phyloP scores from a whole-genome alignment of 2,888 invertebrate species.

The Scaptomyza tumidula region DNA sequence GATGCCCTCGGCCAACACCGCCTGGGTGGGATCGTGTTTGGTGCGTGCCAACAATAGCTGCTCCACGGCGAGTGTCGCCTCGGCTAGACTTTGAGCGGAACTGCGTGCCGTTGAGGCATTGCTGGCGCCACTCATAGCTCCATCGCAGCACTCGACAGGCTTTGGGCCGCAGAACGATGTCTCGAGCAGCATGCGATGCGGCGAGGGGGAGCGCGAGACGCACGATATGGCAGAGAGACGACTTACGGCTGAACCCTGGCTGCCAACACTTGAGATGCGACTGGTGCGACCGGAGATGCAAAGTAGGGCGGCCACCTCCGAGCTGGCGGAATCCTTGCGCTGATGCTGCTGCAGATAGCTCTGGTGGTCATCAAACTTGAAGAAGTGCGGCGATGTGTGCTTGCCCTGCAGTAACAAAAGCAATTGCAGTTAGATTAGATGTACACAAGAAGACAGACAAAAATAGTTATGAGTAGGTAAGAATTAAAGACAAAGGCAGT shows the following conservation, averaged over 20 bases:
- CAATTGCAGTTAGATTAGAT: neutral
- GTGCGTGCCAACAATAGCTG: constrained; percentile 86
- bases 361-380: constrained; percentile 85
- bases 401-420: constrained; percentile 66
- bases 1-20: constrained; percentile 88
- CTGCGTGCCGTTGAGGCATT: constrained; percentile 62
- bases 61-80: constrained; percentile 81
- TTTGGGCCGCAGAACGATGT: constrained; percentile 96
- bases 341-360: constrained; percentile 86
- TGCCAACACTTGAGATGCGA: constrained; percentile 92
- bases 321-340: constrained; percentile 90
- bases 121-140: constrained; percentile 51
- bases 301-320: constrained; percentile 90
- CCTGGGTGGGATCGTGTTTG: constrained; percentile 88
- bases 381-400: constrained; percentile 84
- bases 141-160: constrained; percentile 87
- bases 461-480: neutral
- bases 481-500: no score
- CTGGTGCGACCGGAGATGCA: constrained; percentile 92
- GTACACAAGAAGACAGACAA: neutral
- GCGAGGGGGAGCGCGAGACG: constrained; percentile 91
- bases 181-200: constrained; percentile 95
- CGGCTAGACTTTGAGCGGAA: constrained; percentile 60
- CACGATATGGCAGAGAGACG: constrained; percentile 86
- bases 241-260: constrained; percentile 89